Evolutionary conservation across 2,888 invertebrate genomes (phyloP).

Genomic region (Thecophora atra): DNA sequence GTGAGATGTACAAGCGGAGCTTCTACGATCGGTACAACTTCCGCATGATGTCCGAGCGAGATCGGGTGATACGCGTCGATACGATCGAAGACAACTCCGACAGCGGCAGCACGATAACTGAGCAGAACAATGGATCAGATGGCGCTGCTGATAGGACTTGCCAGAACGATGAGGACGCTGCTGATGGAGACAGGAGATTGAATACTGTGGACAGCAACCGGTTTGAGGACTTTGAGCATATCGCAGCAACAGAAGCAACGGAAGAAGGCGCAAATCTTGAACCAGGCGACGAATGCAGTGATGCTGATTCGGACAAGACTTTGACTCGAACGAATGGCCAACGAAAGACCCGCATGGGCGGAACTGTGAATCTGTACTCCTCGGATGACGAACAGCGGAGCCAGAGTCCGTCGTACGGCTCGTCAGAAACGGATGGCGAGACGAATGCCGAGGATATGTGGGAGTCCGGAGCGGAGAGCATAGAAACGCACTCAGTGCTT

Average conservation of each 20-base stretch:
- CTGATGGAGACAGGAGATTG: constrained; percentile 22
- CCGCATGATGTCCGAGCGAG: constrained; percentile 57
- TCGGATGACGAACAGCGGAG: constrained; percentile 74
- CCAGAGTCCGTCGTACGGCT: constrained; percentile 70
- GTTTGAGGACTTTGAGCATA: constrained; percentile 57
- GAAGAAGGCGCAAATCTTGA: constrained; percentile 5
- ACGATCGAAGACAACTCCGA: constrained; percentile 62
- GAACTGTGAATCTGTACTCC: constrained; percentile 51
- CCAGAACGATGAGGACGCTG: not conserved
- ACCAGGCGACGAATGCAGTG: constrained; percentile 47
- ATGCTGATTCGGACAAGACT: constrained; percentile 59
- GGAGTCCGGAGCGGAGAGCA: constrained; percentile 87
- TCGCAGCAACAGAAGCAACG: constrained; percentile 44
- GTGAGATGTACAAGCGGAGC: constrained; percentile 70
- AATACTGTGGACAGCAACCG: constrained; percentile 50
- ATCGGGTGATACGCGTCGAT: constrained; percentile 59
- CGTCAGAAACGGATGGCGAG: constrained; percentile 72
- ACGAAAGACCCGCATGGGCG: constrained; percentile 31
- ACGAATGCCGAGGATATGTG: constrained; percentile 83
- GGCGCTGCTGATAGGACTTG: not conserved
- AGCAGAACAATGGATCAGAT: constrained; percentile 36
- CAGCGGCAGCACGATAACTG: constrained; percentile 47
- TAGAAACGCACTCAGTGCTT: constrained; percentile 87
- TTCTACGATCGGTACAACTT: constrained; percentile 66
- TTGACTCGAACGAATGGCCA: constrained; percentile 50